Evolutionary conservation across 2,888 invertebrate genomes (phyloP), one percentile per base, ranked within the genome.

Genomic region (Andrena marginata): DNA sequence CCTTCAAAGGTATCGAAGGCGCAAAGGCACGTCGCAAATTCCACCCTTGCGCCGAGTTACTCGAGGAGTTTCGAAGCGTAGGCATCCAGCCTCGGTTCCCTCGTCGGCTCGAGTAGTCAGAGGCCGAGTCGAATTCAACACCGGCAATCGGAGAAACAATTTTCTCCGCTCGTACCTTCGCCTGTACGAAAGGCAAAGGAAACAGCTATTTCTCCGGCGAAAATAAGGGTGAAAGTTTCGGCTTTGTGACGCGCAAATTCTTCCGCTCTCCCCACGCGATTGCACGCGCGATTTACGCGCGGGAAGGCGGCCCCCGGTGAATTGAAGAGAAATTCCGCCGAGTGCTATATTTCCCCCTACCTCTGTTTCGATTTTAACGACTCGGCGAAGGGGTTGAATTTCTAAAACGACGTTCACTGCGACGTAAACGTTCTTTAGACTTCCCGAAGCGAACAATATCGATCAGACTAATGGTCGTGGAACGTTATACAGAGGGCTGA

Each of bases 61-160:
- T 35, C 20, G 74, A 67, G 71, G 51, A 85, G 71, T 74, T 85
- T 72, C 51, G 59, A 63, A 23, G 63, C 54, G 63, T 8, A 67
- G 69, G 67, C 70, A 80, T 73, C 42, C 77, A 35, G 54, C 59
- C 16, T 2, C 56, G 76, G 35, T 59, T 42, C 42, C 16, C 13
- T 42, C 13, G 16, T 42, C 16, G 80, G 72, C 59, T 77, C 29
- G 35, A 51, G 42, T 73, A 63, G 64, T 59, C 76, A 33, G 56
- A 26, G 64, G 72, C 56, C 71, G 73, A 31, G 70, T 72, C 54
- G 81, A 69, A 85, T 86, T 78, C 68, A 59, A 76, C 82, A 20
- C 67, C 67, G 31, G 69, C 78, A 74, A 85, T 77, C 72, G 77
- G 54, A 70, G 73, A 79, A 86, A 70, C 80, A 83, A 86, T 86